These are phyloP conservation scores for Lypha dubia DNA, from an alignment of 2,888 invertebrate genomes.

Conservation along the genomic window DNA sequence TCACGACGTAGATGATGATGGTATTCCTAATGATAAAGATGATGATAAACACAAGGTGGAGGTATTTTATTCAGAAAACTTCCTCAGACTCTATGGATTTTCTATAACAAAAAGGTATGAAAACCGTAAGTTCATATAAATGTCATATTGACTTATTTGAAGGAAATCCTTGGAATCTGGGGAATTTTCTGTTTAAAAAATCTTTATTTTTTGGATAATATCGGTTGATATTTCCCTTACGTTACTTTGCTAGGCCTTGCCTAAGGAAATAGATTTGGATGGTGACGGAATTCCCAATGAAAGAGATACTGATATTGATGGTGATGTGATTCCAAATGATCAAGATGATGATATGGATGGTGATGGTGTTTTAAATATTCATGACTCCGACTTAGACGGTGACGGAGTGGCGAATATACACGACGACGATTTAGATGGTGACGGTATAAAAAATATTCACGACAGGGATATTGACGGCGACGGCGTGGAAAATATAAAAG, in stretches of 20 bases:
- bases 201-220: conserved; percentile 76
- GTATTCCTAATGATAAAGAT: conserved; percentile 80
- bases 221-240: conserved; percentile 41
- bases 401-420: conserved; percentile 81
- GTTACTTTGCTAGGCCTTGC: conserved; percentile 53
- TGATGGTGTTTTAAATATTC: conserved; percentile 79
- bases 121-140: conserved; percentile 66
- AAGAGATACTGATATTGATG: conserved; percentile 77
- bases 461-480: conserved; percentile 78
- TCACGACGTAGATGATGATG: conserved; percentile 77
- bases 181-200: conserved; percentile 59
- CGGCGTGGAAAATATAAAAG: conserved; percentile 77
- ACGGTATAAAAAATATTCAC: conserved; percentile 77
- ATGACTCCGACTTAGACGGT: conserved; percentile 77
- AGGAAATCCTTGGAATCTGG: conserved; percentile 61
- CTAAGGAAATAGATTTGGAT: conserved; percentile 76
- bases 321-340: conserved; percentile 80
- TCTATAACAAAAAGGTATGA: conserved; percentile 69
- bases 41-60: conserved; percentile 74
- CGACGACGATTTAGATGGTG: conserved; percentile 77
- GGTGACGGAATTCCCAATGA: conserved; percentile 79
- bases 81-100: conserved; percentile 63
- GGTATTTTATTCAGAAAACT: conserved; percentile 64
- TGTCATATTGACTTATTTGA: conserved; percentile 54
- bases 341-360: conserved; percentile 78